Evolutionary conservation across 1,140 invertebrate genomes (phyloP).

Genomic region (Macrotrachela quadricornifera): DNA sequence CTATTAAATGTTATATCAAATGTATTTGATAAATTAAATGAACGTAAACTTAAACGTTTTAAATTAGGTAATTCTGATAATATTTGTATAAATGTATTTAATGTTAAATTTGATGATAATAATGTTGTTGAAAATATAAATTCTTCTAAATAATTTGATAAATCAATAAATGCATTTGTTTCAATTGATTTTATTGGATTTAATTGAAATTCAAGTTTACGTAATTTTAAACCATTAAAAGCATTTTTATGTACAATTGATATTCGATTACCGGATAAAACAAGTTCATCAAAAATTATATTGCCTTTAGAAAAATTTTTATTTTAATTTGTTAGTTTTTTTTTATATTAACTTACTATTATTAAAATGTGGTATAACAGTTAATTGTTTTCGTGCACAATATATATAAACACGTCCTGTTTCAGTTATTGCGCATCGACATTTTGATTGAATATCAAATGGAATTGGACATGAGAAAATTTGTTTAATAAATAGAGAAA

Average conservation of each 20-base stretch:
- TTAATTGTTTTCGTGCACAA: conserved; percentile 4
- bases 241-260: neutral
- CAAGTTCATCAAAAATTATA: conserved; percentile 7
- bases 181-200: conserved; percentile 6
- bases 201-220: neutral
- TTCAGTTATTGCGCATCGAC: conserved; percentile 6
- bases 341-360: no score
- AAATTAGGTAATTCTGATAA: no score
- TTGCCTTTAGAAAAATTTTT: neutral
- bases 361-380: neutral
- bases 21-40: no score
- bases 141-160: conserved; percentile 9
- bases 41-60: no score
- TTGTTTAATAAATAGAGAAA: no score
- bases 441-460: neutral
- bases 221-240: conserved; percentile 6
- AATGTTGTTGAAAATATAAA: neutral
- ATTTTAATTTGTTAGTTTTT: no score
- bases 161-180: neutral
- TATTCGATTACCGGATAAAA: conserved; percentile 7
- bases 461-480: neutral
- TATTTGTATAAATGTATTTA: no score
- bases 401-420: conserved; percentile 7
- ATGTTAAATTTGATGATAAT: no score
- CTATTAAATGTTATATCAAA: no score